phyloP scores from a whole-genome alignment of 2,797 vertebrate genomes.

The Rachycentron canadum region DNA sequence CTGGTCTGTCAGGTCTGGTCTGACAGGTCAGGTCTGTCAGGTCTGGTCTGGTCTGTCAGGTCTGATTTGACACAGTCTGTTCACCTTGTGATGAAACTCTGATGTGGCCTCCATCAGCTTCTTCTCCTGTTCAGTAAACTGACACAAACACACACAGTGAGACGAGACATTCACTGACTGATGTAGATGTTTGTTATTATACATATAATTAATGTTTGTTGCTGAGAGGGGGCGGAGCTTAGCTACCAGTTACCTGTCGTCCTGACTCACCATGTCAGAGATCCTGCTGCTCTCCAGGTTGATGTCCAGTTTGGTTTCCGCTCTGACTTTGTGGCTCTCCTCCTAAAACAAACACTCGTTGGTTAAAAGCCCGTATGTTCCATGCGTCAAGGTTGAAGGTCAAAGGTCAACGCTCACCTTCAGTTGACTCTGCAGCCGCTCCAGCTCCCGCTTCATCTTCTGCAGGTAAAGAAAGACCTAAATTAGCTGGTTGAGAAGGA shows the following conservation, averaged over 20 bases:
- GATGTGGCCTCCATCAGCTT: conserved; percentile 93
- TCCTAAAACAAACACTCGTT: conserved; percentile 79
- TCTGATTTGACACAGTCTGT: too few species aligned
- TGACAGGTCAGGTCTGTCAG: too few species aligned
- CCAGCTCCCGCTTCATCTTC: conserved; percentile 96
- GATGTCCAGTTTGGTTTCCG: conserved; percentile 94
- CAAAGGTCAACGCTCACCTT: conserved; percentile 82
- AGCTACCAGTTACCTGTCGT: too few species aligned
- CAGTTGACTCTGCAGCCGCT: conserved; percentile 91
- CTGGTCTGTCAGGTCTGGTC: too few species aligned
- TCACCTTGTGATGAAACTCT: conserved; percentile 93
- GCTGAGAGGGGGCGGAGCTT: too few species aligned
- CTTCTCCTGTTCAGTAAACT: conserved; percentile 97
- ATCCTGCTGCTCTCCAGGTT: conserved; percentile 95
- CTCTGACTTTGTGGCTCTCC: conserved; percentile 89
- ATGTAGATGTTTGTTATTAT: too few species aligned
- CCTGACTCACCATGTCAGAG: conserved; percentile 85
- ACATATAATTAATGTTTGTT: too few species aligned
- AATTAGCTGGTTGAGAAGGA: too few species aligned
- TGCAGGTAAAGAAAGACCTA: conserved; percentile 58
- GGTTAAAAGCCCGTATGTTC: too few species aligned
- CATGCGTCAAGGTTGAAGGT: too few species aligned
- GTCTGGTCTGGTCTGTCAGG: too few species aligned
- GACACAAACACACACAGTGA: conserved; percentile 27
- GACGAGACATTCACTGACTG: too few species aligned